Base-by-base conservation (phyloP, 2,797 vertebrate species). In the Echiichthys vipera region DNA sequence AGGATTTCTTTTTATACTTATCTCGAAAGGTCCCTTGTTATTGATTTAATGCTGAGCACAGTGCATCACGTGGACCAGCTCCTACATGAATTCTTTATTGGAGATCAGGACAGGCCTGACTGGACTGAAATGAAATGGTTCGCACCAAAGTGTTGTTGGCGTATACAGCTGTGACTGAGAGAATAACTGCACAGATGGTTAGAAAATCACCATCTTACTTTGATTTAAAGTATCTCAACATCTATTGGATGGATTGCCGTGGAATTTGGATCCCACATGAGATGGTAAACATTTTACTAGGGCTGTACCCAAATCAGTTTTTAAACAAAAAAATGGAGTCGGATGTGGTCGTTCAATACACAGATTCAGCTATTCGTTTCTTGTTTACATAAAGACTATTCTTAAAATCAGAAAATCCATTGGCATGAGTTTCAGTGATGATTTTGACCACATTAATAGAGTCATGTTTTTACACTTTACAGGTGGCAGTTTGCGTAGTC, bases 81-180 rank as follows among this genome's bases (percentile, higher is more conserved):
- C 13, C 53, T 18, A 45, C 25, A 36, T 29, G 3, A 54, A n/a
- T 8, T 55, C 18, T 65, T 54, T 37, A 45, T 25, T 15, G 46
- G 39, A 49, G 25, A 54, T 40, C 27, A 69, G 49, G n/a, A 32
- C 2, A 2, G 15, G 36, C 18, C 12, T 24, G 32, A 30, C 45
- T 43, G 58, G 36, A 18, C 55, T 22, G 13, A 7, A 61, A 47
- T 61, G 11, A 65, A 71, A 65, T 13, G 3, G 66, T 62, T 49
- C 4, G 30, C 50, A 54, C 32, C 34, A 30, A 27, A 45, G 32
- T 34, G 10, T 24, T 57, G 8, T 24, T 29, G 30, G 5, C 13
- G 7, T 46, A 29, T 9, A 39, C 14, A 12, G 45, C 30, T 45
- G 14, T 40, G 12, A n/a, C 40, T 46, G 47, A 57, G 59, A 70